phyloP scores from a whole-genome alignment of 1,140 invertebrate species.

The Marisa cornuarietis region DNA sequence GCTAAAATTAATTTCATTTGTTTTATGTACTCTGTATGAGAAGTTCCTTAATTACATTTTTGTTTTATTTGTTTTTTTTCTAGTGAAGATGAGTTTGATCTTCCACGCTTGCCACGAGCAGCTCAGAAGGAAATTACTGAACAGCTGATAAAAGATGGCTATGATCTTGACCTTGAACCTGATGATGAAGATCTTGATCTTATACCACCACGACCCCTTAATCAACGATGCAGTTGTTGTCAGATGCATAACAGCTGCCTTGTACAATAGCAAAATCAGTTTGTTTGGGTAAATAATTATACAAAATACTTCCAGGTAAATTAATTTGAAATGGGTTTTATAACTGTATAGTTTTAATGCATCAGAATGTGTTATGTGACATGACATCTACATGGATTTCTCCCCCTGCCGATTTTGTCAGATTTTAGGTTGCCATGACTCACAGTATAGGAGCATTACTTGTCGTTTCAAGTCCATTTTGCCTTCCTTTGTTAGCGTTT shows the following conservation, averaged over 20 bases:
- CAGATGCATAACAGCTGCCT: conserved; percentile 36
- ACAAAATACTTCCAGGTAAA: neutral
- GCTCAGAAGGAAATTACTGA: conserved; percentile 63
- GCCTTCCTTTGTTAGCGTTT: too few species aligned
- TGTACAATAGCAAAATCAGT: conserved; percentile 24
- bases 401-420: neutral
- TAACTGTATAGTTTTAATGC: neutral
- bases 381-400: neutral
- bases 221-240: conserved; percentile 66
- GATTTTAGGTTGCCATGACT: neutral
- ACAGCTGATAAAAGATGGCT: conserved; percentile 66
- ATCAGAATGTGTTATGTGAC: neutral
- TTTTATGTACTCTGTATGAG: neutral
- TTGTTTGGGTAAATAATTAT: neutral
- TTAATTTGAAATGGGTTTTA: neutral
- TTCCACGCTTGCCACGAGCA: conserved; percentile 51
- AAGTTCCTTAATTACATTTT: neutral
- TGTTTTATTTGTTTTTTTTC: conserved; percentile 7
- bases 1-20: neutral
- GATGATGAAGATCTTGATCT: conserved; percentile 73
- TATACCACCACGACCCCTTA: conserved; percentile 67
- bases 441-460: too few species aligned
- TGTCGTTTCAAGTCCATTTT: too few species aligned
- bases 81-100: conserved; percentile 65
- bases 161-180: conserved; percentile 67